Base-by-base conservation (phyloP, 2,888 invertebrate species). In the Tethea ocularis region DNA sequence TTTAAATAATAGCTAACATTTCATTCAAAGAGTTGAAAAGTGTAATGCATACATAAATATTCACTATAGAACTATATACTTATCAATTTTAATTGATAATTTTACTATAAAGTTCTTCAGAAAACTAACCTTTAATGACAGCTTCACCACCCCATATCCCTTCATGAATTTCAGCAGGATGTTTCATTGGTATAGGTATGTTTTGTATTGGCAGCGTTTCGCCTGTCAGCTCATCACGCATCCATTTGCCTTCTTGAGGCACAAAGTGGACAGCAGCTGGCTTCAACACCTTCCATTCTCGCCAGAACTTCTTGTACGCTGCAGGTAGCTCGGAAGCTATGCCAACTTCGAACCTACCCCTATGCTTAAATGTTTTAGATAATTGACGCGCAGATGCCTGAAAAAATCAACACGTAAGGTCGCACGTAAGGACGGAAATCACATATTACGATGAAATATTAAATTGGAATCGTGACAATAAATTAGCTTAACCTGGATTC, bases 91-190 rank as follows among this genome's bases (percentile, higher is more conserved):
- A n/a, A n/a, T n/a, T n/a, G n/a, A n/a, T n/a, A n/a, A n/a, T n/a
- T n/a, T n/a, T n/a, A n/a, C n/a, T n/a, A n/a, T n/a, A n/a, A n/a
- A n/a, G n/a, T n/a, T n/a, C n/a, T n/a, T n/a, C n/a, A n/a, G n/a
- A n/a, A 56, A 60, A 52, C 54, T 55, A 65, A 90, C 93, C 99
- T 93, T 97, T 96, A 23, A 99, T 92, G 0, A 99, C 94, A 36
- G 96, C 98, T 93, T 99, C 99, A 10, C 99, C 99, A 65, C 99
- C 99, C 99, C 99, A 99, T 67, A 99, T 93, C 36, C 99, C 99
- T 52, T 95, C 78, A 82, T 99, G 93, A 59, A 96, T 93, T 89
- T 99, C 97, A 46, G 94, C 91, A 0, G 99, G 97, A 82, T 95
- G 96, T 66, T 95, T 94, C 1, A 98, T 78, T 1, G 96, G 97